A percentile compares a stretch with the other conserved stretches of the same genome.
Evolutionary conservation across 2,888 invertebrate genomes (phyloP).

Genomic region (Leucoptera coffeella): DNA sequence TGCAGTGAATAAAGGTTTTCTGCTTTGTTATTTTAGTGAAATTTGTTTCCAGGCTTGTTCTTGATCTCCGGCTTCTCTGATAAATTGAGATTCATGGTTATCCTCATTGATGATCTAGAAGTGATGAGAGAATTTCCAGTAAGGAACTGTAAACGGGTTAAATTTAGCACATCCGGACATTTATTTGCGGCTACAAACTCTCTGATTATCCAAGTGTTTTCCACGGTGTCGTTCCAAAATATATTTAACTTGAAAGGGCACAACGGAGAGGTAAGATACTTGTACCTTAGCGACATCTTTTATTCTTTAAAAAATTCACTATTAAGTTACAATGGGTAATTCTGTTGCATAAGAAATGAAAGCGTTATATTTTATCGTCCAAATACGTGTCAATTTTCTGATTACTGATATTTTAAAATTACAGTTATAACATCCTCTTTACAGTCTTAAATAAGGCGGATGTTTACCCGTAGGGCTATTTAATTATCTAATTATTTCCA

Average conservation of each 20-base stretch:
- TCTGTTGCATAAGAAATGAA: too few relatives aligned
- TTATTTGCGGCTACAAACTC: slow-evolving; percentile 86
- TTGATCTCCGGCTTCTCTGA: slow-evolving; percentile 87
- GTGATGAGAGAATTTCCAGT: slow-evolving; percentile 66
- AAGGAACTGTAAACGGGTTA: slow-evolving; percentile 68
- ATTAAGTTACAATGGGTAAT: too few relatives aligned
- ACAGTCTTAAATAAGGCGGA: too few relatives aligned
- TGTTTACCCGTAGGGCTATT: too few relatives aligned
- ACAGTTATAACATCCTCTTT: too few relatives aligned
- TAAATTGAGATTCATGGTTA: slow-evolving; percentile 80
- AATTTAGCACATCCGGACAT: slow-evolving; percentile 83
- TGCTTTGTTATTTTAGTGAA: not conserved
- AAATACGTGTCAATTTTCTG: too few relatives aligned
- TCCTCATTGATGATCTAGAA: slow-evolving; percentile 82
- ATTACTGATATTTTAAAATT: too few relatives aligned
- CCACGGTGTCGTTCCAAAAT: slow-evolving; percentile 73
- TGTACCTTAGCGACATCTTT: too few relatives aligned
- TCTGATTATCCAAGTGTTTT: slow-evolving; percentile 80
- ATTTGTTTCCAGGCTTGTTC: slow-evolving; percentile 62
- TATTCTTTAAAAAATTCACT: too few relatives aligned
- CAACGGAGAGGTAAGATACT: slow-evolving; percentile 58
- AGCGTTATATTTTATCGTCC: too few relatives aligned
- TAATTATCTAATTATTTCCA: too few relatives aligned
- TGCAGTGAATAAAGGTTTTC: too few relatives aligned
- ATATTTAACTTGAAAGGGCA: slow-evolving; percentile 74